Percentiles rank a stretch among this genome's conserved stretches.
phyloP scores from a whole-genome alignment of 2,888 invertebrate genomes.

The Rotaria macrura region DNA sequence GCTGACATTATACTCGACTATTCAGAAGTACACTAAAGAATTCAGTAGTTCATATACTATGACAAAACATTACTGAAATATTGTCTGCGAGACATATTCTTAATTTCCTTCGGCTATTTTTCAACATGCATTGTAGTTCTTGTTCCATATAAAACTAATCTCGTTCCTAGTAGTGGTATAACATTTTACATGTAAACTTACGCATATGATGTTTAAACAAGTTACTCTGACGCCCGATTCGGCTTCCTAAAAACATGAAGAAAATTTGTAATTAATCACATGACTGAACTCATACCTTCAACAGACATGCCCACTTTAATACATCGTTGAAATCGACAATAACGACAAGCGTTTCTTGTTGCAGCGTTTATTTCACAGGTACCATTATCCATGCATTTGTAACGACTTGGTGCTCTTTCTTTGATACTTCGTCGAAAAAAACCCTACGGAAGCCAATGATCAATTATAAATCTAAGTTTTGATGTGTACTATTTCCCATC shows the following conservation, averaged over 20 bases:
- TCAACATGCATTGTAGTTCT: too few species aligned
- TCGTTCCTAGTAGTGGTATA: not conserved
- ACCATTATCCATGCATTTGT: constrained; percentile 26
- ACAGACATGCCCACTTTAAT: constrained; percentile 27
- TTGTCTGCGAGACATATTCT: too few species aligned
- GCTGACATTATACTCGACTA: too few species aligned
- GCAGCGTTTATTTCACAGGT: constrained; percentile 25
- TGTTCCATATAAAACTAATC: too few species aligned
- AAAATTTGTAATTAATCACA: too few species aligned
- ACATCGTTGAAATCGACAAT: constrained; percentile 33
- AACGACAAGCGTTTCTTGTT: constrained; percentile 28
- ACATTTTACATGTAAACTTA: not conserved
- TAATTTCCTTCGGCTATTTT: too few species aligned
- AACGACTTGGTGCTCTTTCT: constrained; percentile 27
- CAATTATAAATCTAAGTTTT: not conserved
- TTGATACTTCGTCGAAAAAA: constrained; percentile 31
- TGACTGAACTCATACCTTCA: constrained; percentile 5
- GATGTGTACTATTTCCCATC: not conserved
- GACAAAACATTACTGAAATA: too few species aligned
- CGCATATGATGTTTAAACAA: constrained; percentile 33
- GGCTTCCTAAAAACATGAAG: constrained; percentile 3
- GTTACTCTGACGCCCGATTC: constrained; percentile 34
- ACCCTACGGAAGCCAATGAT: not conserved
- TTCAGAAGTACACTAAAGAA: too few species aligned
- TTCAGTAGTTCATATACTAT: too few species aligned